phyloP scores from a whole-genome alignment of 2,113 vertebrate genomes.

The Gila orcuttii region DNA sequence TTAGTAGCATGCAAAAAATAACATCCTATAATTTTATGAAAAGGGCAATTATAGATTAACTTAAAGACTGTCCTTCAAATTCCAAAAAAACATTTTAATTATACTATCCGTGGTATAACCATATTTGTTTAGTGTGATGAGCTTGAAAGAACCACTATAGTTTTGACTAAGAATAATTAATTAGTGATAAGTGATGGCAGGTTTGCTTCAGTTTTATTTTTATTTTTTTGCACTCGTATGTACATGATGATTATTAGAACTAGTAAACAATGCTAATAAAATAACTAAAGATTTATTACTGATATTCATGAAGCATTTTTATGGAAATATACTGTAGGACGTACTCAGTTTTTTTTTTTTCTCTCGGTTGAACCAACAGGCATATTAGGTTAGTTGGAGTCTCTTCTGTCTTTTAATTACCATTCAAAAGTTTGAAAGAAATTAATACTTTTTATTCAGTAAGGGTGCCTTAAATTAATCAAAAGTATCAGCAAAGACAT shows the following conservation, averaged over 20 bases:
- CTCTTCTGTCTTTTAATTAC: no score
- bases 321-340: no score
- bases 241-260: neutral
- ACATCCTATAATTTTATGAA: neutral
- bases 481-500: no score
- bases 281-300: neutral
- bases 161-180: neutral
- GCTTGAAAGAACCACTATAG: conserved; percentile 15
- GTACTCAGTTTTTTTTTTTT: no score
- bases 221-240: no score
- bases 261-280: neutral
- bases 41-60: no score
- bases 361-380: no score
- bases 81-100: neutral
- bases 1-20: neutral
- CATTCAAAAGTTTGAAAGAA: no score
- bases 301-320: no score
- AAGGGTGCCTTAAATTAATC: no score
- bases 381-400: no score
- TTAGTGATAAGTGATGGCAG: neutral
- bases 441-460: no score
- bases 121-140: conserved; percentile 37
- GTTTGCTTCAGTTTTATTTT: neutral
- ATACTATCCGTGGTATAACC: neutral
- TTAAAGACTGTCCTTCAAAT: neutral